Evolutionary conservation across 2,888 invertebrate species (phyloP).

Genomic region (Stictocephala bisonia): DNA sequence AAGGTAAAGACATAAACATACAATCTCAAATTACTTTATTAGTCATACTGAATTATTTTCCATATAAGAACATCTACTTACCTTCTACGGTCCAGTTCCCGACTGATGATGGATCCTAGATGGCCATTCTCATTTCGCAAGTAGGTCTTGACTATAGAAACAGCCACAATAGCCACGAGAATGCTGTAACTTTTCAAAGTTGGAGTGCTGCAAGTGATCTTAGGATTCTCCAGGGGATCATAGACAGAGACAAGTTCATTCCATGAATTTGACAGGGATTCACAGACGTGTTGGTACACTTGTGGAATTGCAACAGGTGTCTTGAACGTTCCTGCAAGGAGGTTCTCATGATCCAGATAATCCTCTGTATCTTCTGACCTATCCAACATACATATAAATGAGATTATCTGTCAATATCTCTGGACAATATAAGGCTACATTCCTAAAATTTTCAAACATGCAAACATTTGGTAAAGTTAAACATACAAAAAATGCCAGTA

Average conservation of each 20-base stretch:
- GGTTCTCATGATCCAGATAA: conserved; percentile 40
- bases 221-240: conserved; percentile 80
- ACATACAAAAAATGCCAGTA: no score
- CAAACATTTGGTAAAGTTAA: no score
- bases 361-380: conserved; percentile 39
- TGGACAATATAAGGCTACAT: no score
- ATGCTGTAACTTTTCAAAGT: conserved; percentile 51
- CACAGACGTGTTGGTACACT: conserved; percentile 74
- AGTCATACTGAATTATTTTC: no score
- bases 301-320: conserved; percentile 73
- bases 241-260: conserved; percentile 83
- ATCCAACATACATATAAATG: no score
- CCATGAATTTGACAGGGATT: conserved; percentile 79
- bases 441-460: no score
- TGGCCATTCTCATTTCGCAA: conserved; percentile 63
- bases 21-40: no score
- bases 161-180: conserved; percentile 72
- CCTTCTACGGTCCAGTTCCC: background rate
- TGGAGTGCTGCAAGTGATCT: conserved; percentile 53
- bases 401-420: no score
- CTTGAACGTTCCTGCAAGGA: conserved; percentile 66
- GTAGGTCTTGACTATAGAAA: conserved; percentile 73
- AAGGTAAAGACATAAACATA: no score
- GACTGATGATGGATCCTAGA: conserved; percentile 21
- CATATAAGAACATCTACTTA: background rate